Conservation (phyloP, 2,797 vertebrate species). For the Liparis tanakae region DNA sequence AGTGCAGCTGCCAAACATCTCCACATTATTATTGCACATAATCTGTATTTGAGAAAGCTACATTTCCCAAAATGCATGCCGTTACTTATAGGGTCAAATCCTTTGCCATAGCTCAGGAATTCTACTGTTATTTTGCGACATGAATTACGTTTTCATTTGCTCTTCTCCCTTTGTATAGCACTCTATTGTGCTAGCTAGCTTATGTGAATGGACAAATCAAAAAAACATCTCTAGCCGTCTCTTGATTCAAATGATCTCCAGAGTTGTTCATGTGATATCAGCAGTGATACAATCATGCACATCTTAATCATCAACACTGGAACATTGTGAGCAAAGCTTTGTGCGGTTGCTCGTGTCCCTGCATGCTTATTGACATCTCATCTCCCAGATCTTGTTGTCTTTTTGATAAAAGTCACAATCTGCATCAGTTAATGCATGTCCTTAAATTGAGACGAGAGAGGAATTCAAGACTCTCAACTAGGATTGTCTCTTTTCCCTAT, state of each 20-base stretch:
- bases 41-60: constrained; percentile 1
- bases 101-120: neutral
- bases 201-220: constrained; percentile 11
- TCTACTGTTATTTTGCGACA: neutral
- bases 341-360: constrained; percentile 21
- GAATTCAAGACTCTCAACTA: constrained; percentile 58
- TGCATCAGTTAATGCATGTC: constrained; percentile 41
- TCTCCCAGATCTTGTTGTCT: constrained; percentile 31
- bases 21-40: neutral
- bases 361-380: constrained; percentile 37
- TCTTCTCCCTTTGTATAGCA: neutral
- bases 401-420: constrained; percentile 41
- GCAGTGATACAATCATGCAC: constrained; percentile 13
- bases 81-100: neutral
- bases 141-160: neutral
- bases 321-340: constrained; percentile 22
- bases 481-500: constrained; percentile 60
- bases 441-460: constrained; percentile 56
- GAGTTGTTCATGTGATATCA: constrained; percentile 11
- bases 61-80: neutral
- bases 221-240: neutral
- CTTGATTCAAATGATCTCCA: constrained; percentile 11
- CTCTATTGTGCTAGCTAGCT: constrained; percentile 3
- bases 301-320: constrained; percentile 26
- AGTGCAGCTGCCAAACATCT: neutral